Evolutionary conservation across 2,113 vertebrate genomes (phyloP), one percentile per base, ranked within the genome.

Genomic region (Synchiropus splendidus): DNA sequence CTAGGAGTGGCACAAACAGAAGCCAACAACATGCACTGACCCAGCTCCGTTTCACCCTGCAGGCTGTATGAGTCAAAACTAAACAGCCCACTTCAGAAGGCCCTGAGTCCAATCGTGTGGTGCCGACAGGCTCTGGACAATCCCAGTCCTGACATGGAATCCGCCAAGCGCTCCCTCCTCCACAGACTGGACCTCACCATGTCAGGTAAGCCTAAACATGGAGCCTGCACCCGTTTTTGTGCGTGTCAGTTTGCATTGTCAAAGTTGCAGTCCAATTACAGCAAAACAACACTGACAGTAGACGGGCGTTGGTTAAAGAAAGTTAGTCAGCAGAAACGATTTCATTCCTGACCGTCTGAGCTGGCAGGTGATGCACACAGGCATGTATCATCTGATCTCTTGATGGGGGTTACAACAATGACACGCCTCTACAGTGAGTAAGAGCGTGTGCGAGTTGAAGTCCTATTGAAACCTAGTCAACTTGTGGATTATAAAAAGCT

Each of bases 151-250:
- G 93, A 98, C 41, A 88, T 98, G 78, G 95, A 98, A 80, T 87
- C 89, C 63, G 95, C 94, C 80, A 98, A 96, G 74, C 94, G 92
- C 52, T 97, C 90, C 9, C 89, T 98, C 70, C 88, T 96, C 64
- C 93, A 97, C 79, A 86, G 91, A 54, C 89, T 98, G 73, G 95
- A 98, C 64, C 90, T 95, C 80, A 96, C 90, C 49, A 91, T 98
- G 90, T 92, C 89, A 16, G 90, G 95, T 97, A 87, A 34, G 38
- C 9, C 21, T 32, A 48, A 35, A 18, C 40, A n/a, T 32, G 17
- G 6, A 1, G 15, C 14, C 5, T 18, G 15, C 14, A 2, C 9
- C 8, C 21, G 21, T 27, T n/a, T n/a, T n/a, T n/a, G n/a, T n/a
- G n/a, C n/a, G n/a, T n/a, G n/a, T n/a, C n/a, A n/a, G n/a, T n/a